A percentile compares a stretch with the other conserved stretches of the same genome.
Conservation (phyloP, 2,888 invertebrate genomes). For the Branchipolynoe longqiensis region DNA sequence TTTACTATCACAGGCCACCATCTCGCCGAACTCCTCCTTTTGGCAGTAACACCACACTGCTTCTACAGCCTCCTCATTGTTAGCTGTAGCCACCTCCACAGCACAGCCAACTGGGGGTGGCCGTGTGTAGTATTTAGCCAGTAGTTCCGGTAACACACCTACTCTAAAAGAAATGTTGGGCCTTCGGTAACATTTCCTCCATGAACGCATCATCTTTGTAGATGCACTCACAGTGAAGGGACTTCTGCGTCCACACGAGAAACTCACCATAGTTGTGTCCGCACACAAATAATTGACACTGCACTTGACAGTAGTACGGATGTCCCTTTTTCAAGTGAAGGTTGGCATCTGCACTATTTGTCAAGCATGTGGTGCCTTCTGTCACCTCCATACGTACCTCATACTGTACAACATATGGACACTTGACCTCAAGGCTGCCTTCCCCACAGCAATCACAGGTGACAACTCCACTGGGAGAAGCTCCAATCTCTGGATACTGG, state of each 20-base stretch:
- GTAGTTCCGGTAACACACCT: not conserved
- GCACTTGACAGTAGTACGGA: conserved; percentile 64
- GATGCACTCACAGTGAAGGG: not conserved
- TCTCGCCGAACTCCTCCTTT: not conserved
- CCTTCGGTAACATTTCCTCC: not conserved
- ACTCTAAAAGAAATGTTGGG: not conserved
- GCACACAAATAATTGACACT: conserved; percentile 59
- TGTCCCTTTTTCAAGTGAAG: conserved; percentile 6
- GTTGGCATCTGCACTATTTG: not conserved
- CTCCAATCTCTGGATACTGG: conserved; percentile 11
- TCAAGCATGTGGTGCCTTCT: not conserved
- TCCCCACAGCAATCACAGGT: conserved; percentile 11
- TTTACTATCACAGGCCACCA: conserved; percentile 62
- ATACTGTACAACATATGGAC: not conserved
- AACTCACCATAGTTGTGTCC: conserved; percentile 62
- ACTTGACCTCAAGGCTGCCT: not conserved
- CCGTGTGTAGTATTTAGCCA: conserved; percentile 6
- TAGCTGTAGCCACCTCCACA: no score
- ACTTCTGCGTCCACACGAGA: conserved; percentile 62
- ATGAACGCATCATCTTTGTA: not conserved
- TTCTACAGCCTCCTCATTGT: no score
- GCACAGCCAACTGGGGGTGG: no score
- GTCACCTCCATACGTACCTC: not conserved
- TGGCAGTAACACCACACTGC: conserved; percentile 4
- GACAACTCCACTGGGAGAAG: conserved; percentile 28